A percentile compares a stretch with the other conserved stretches of the same genome.
Conservation (phyloP, 2,888 invertebrate genomes). For the Leptinotarsa haldemani region DNA sequence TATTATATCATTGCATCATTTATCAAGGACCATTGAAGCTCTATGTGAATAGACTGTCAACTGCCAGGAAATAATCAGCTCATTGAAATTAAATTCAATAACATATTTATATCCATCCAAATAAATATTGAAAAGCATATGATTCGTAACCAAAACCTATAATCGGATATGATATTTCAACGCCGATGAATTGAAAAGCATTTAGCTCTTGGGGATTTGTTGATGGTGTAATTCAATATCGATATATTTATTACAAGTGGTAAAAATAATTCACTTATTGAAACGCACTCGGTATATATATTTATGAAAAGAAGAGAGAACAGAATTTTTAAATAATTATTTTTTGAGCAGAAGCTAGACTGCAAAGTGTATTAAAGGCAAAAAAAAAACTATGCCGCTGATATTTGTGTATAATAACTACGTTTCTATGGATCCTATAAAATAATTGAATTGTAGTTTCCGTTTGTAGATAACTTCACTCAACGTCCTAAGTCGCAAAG, state of each 20-base stretch:
- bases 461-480: too few relatives aligned
- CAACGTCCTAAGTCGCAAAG: too few relatives aligned
- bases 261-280: constrained; percentile 28
- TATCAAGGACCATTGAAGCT: too few relatives aligned
- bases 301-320: neutral
- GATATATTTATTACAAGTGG: constrained; percentile 41
- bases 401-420: too few relatives aligned
- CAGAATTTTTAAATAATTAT: neutral
- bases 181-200: constrained; percentile 32
- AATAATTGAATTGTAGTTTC: too few relatives aligned
- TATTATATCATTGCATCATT: too few relatives aligned
- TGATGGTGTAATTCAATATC: constrained; percentile 38
- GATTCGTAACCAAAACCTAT: constrained; percentile 3
- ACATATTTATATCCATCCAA: neutral
- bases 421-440: too few relatives aligned
- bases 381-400: too few relatives aligned
- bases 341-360: neutral
- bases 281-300: neutral
- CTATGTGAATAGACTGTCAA: too few relatives aligned
- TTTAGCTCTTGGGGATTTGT: constrained; percentile 39
- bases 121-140: constrained; percentile 1
- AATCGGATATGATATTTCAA: constrained; percentile 23
- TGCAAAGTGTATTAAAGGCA: neutral
- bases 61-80: neutral
- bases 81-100: neutral